Conservation (phyloP, 2,797 vertebrate species). For the Cyprinodon diabolis region DNA sequence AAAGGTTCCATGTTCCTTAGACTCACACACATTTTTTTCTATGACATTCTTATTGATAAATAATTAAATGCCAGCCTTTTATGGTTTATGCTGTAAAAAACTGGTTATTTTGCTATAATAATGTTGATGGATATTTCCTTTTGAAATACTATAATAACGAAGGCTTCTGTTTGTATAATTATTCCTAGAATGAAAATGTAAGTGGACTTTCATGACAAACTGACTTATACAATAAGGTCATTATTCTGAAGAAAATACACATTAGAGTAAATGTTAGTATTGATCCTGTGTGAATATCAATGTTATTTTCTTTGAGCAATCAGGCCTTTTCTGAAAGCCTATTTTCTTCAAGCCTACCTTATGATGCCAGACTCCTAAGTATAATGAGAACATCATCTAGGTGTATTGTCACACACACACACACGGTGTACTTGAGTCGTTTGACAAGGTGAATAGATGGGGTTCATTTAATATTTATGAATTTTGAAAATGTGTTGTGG, state of each 20-base stretch:
- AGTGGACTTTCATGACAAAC: conserved; percentile 61
- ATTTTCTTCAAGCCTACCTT: conserved; percentile 9
- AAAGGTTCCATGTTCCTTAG: conserved; percentile 17
- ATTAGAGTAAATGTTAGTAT: conserved; percentile 18
- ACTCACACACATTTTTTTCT: neutral
- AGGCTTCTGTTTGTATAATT: conserved; percentile 61
- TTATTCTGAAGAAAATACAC: conserved; percentile 27
- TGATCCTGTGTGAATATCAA: conserved; percentile 8
- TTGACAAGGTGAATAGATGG: conserved; percentile 50
- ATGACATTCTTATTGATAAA: conserved; percentile 26
- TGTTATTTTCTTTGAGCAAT: conserved; percentile 5
- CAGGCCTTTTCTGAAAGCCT: conserved; percentile 17
- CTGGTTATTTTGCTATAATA: conserved; percentile 38
- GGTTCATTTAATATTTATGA: conserved; percentile 52
- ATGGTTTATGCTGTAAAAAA: conserved; percentile 46
- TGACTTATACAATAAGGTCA: conserved; percentile 44
- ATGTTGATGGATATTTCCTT: conserved; percentile 61
- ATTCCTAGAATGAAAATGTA: conserved; percentile 49
- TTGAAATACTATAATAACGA: conserved; percentile 47
- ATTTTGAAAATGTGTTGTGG: conserved; percentile 17
- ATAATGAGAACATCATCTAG: conserved; percentile 36
- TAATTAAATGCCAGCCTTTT: conserved; percentile 7
- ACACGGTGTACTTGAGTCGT: conserved; percentile 26
- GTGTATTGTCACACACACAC: conserved; percentile 14
- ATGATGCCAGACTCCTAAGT: conserved; percentile 7